A percentile compares a stretch with the other conserved stretches of the same genome.
These are phyloP conservation scores for Drosophila pruinosa DNA, from an alignment of 1,140 invertebrate species.

Conservation along the genomic window DNA sequence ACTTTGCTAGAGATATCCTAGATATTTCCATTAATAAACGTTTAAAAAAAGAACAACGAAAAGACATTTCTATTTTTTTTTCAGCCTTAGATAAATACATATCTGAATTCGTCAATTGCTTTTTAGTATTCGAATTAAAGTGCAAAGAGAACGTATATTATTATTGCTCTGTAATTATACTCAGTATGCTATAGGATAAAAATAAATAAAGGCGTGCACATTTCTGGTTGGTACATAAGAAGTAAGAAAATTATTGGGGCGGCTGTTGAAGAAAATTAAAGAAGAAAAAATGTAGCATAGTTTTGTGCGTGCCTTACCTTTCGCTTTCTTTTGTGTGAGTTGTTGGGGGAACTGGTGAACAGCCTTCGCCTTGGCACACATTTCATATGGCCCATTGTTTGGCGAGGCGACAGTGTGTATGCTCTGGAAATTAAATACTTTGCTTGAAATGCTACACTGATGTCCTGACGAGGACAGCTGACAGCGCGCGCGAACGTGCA, in stretches of 20 bases:
- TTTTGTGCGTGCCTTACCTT: conserved; percentile 50
- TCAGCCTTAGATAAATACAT: too few species aligned
- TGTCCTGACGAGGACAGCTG: conserved; percentile 37
- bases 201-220: too few species aligned
- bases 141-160: too few species aligned
- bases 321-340: conserved; percentile 23
- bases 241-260: not conserved
- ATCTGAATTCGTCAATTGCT: too few species aligned
- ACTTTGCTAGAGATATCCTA: too few species aligned
- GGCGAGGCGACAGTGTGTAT: conserved; percentile 46
- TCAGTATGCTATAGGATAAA: too few species aligned
- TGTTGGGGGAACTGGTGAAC: conserved; percentile 13
- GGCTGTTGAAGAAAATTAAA: not conserved
- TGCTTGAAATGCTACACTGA: conserved; percentile 72
- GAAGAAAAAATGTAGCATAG: conserved; percentile 36
- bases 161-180: too few species aligned
- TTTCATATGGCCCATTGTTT: conserved; percentile 62
- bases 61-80: too few species aligned
- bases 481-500: conserved; percentile 18
- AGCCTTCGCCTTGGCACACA: conserved; percentile 79
- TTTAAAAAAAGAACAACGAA: too few species aligned
- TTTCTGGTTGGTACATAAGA: too few species aligned
- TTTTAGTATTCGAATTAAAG: too few species aligned
- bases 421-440: conserved; percentile 78
- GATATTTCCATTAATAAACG: too few species aligned